Evolutionary conservation across 2,888 invertebrate genomes (phyloP).

Genomic region (Pegoplata infirma): DNA sequence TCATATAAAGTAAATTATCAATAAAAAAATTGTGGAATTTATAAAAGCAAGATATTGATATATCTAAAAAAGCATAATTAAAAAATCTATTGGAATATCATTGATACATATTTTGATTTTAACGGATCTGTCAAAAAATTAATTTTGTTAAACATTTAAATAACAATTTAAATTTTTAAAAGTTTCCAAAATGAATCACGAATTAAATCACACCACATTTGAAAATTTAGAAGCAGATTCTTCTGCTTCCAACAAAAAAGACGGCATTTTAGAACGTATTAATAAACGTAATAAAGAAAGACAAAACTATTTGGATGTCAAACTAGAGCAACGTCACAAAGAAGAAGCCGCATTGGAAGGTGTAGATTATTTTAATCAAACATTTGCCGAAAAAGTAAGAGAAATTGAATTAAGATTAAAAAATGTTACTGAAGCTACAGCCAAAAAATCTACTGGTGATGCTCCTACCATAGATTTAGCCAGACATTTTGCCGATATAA

Average conservation of each 20-base stretch:
- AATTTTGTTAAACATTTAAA: too few species aligned
- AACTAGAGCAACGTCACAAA: slow-evolving; percentile 74
- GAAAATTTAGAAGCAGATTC: slow-evolving; percentile 24
- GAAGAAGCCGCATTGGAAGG: slow-evolving; percentile 74
- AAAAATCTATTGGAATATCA: too few species aligned
- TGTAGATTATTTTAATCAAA: slow-evolving; percentile 84
- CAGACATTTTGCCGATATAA: slow-evolving; percentile 84
- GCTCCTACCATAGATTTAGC: slow-evolving; percentile 73
- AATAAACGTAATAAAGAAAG: slow-evolving; percentile 77
- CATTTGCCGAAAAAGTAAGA: slow-evolving; percentile 83
- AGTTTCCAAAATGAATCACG: slow-evolving; percentile 32
- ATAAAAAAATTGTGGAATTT: too few species aligned
- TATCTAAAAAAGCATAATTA: too few species aligned
- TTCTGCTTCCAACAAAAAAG: slow-evolving; percentile 68
- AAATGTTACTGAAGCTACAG: slow-evolving; percentile 72
- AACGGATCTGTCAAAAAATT: too few species aligned
- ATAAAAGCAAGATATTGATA: too few species aligned
- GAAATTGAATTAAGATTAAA: slow-evolving; percentile 83
- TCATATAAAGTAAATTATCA: too few species aligned
- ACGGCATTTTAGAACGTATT: slow-evolving; percentile 73
- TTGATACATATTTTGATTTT: too few species aligned
- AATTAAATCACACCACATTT: slow-evolving; percentile 14
- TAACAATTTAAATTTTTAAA: too few species aligned
- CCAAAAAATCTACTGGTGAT: slow-evolving; percentile 69
- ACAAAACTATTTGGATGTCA: slow-evolving; percentile 75